Base-by-base conservation (phyloP, 2,888 invertebrate genomes). In the Panorpa germanica region DNA sequence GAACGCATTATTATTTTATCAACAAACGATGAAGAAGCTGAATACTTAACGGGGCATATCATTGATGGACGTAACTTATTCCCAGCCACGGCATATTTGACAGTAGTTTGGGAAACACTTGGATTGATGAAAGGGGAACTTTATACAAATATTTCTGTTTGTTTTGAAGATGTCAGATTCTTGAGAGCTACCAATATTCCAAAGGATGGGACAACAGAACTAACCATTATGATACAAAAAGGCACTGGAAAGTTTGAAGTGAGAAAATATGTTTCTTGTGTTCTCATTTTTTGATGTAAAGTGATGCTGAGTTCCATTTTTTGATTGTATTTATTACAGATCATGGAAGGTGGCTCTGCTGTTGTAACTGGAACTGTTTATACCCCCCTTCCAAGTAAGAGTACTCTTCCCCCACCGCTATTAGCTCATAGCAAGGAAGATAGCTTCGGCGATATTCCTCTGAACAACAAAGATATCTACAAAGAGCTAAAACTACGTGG, bases 41-140 rank as follows among this genome's bases (percentile, higher is more conserved):
- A 73, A 31, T 86, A 66, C 44, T 59, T 86, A 50, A 53, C 57
- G 17, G 86, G 82, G 1, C 90, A 91, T 50, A 63, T 71, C 8
- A 76, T 91, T 35, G 88, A 91, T 51, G 83, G 74, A 6, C 66
- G 82, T 35, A 74, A 76, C 43, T 49, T 83, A 3, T 72, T 78
- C 43, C 90, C 90, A 1, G 88, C 88, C 1, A 85, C 86, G 2
- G 78, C 76, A 10, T 85, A 85, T 48, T 53, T 90, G 42, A 58
- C 63, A 20, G 53, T 75, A n/a, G 75, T 73, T 1, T 82, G 82
- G 82, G 73, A 77, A 43, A 74, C 76, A 2, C 53, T 78, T n/a
- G 73, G 73, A 3, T 59, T 72, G 49, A 67, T 75, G 62, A 48
- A 52, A 15, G 73, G 71, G 32, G 66, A 70, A 24, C 55, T 70